Evolutionary conservation across 2,113 vertebrate species (phyloP).

Genomic region (Python bivittatus): DNA sequence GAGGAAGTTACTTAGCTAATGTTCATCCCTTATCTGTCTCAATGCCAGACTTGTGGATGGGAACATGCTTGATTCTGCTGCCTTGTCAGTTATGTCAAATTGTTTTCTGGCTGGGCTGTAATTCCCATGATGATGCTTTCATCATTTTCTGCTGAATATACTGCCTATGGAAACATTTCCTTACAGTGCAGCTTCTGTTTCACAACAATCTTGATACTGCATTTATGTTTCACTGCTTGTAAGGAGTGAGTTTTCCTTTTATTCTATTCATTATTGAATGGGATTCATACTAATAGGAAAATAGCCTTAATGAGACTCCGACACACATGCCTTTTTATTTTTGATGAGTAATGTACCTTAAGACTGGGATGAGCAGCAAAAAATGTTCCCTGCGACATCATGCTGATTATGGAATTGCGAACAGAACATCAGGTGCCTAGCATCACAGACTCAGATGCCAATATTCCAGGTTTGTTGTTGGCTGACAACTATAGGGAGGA

Average conservation of each 20-base stretch:
- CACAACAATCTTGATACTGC: conserved; percentile 32
- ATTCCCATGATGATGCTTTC: conserved; percentile 52
- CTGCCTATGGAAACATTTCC: conserved; percentile 27
- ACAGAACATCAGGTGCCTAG: neutral
- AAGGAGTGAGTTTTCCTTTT: neutral
- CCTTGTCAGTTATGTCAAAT: conserved; percentile 36
- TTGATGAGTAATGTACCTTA: too few species aligned
- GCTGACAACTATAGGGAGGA: neutral
- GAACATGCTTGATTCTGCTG: conserved; percentile 42
- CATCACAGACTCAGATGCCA: neutral
- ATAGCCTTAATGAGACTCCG: neutral
- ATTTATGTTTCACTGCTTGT: conserved; percentile 4
- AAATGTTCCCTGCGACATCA: neutral
- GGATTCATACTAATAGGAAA: neutral
- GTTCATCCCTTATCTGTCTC: conserved; percentile 35
- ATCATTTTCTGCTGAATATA: conserved; percentile 48
- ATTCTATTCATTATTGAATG: neutral
- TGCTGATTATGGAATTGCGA: neutral
- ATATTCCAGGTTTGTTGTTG: neutral
- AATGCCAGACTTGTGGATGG: conserved; percentile 21
- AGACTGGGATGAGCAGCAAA: neutral
- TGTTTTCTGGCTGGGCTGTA: conserved; percentile 33
- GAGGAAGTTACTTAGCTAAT: conserved; percentile 30
- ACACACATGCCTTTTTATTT: neutral
- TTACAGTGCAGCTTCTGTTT: conserved; percentile 24